A percentile compares a stretch with the other conserved stretches of the same genome.
phyloP scores from a whole-genome alignment of 2,888 invertebrate species.

The Tipula vernalis region DNA sequence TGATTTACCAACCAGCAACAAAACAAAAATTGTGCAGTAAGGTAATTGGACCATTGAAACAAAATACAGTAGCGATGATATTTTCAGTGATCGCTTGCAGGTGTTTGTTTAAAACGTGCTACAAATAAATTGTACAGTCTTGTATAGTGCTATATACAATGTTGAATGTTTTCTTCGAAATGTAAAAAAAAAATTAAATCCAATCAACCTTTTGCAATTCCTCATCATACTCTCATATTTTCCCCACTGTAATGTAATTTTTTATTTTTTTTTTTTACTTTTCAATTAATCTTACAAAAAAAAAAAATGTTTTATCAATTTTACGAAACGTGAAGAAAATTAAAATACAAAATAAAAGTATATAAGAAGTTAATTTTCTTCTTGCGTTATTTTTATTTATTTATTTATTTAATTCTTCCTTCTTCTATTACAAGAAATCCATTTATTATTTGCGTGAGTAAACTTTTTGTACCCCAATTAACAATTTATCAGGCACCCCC shows the following conservation, averaged over 20 bases:
- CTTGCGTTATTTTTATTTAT: neutral
- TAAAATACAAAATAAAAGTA: neutral
- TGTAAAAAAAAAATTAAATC: neutral
- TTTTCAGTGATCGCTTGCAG: neutral
- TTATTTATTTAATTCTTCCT: neutral
- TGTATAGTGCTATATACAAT: neutral
- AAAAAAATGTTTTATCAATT: neutral
- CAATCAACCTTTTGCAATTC: neutral
- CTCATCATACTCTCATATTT: neutral
- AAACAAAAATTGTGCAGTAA: too few relatives aligned
- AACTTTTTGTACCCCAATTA: conserved; percentile 4
- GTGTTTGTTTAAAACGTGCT: neutral
- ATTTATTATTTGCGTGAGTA: neutral
- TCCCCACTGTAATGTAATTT: neutral
- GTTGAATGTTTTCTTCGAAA: neutral
- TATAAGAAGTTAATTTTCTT: neutral
- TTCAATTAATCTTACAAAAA: neutral
- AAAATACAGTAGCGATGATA: neutral
- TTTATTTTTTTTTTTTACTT: neutral
- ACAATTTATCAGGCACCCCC: neutral
- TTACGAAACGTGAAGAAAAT: neutral
- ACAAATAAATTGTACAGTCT: neutral
- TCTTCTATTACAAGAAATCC: neutral
- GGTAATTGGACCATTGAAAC: neutral
- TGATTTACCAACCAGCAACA: too few relatives aligned